Evolutionary conservation across 2,797 vertebrate genomes (phyloP), one percentile per base, ranked within the genome.

Genomic region (Nannoperca obscura): DNA sequence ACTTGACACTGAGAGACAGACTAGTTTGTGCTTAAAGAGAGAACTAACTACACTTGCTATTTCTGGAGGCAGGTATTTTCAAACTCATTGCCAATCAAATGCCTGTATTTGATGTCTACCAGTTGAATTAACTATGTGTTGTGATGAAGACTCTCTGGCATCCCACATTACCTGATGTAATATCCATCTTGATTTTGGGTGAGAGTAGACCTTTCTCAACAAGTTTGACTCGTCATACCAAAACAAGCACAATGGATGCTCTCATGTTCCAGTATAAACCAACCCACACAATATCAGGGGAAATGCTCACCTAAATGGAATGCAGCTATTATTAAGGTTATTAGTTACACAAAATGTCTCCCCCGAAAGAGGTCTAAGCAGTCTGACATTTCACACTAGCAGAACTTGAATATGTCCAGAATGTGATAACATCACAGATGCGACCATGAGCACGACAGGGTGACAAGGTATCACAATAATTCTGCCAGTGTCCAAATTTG

Each of bases 281-380:
- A 50, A 3, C 52, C 24, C 24, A 15, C 11, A 11, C 40, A 50
- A 46, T 17, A 40, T 58, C 19, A 58, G 42, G 32, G 10, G 14
- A 32, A 12, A 20, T 53, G 52, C 46, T 52, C 67, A 72, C 50
- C 34, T 47, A 71, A 70, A 72, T 36, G 27, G 57, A 78, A 58
- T 78, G 40, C 53, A 74, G 53, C 50, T 8, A 17, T 82, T 65
- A 58, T 61, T 58, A 77, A 78, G 44, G 59, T 55, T 63, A 53
- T 77, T 80, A 61, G 59, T 67, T 67, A 32, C 42, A 66, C 50
- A 72, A 78, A 74, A 79, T 71, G 53, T 82, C 52, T 67, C 62
- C 36, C 44, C 11, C 1, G 14, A 57, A n/a, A 71, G 44, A 65
- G 15, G 13, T 67, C 22, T 71, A 75, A 82, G 63, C 47, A 78